phyloP scores from a whole-genome alignment of 2,797 vertebrate species.

The Florisuga fusca region DNA sequence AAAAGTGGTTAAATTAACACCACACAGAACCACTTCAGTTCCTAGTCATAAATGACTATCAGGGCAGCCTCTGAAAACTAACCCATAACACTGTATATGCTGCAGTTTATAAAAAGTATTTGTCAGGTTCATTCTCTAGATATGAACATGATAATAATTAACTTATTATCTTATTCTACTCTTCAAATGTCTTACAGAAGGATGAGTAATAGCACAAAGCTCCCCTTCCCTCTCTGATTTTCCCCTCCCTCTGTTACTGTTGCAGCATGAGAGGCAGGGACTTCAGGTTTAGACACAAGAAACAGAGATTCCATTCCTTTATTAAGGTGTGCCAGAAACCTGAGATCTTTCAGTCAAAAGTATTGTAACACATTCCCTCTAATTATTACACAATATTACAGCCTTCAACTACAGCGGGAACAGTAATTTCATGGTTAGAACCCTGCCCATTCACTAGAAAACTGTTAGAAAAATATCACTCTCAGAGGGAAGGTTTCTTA shows the following conservation, averaged over 20 bases:
- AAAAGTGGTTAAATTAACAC: not conserved
- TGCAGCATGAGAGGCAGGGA: constrained; percentile 37
- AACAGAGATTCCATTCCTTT: constrained; percentile 77
- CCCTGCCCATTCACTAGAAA: constrained; percentile 15
- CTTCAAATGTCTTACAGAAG: constrained; percentile 20
- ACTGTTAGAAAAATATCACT: not conserved
- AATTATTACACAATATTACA: constrained; percentile 50
- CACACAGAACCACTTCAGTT: not conserved
- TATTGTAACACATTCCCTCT: constrained; percentile 46
- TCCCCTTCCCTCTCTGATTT: not conserved
- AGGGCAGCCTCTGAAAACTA: not conserved
- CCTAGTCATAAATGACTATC: not conserved
- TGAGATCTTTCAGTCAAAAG: constrained; percentile 36
- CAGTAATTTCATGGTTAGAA: constrained; percentile 25
- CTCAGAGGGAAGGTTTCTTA: not conserved
- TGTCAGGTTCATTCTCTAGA: constrained; percentile 13
- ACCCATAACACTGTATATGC: not conserved
- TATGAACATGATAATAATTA: constrained; percentile 63
- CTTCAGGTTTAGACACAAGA: constrained; percentile 42
- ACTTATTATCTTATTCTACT: constrained; percentile 34
- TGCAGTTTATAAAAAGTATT: not conserved
- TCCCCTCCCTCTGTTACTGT: constrained; percentile 41
- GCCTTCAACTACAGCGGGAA: constrained; percentile 11
- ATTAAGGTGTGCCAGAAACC: constrained; percentile 79
- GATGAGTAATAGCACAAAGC: constrained; percentile 72